A percentile compares a stretch with the other conserved stretches of the same genome.
These are phyloP conservation scores for Tragelaphus eurycerus DNA, from an alignment of 2,797 vertebrate genomes.

Conservation along the genomic window DNA sequence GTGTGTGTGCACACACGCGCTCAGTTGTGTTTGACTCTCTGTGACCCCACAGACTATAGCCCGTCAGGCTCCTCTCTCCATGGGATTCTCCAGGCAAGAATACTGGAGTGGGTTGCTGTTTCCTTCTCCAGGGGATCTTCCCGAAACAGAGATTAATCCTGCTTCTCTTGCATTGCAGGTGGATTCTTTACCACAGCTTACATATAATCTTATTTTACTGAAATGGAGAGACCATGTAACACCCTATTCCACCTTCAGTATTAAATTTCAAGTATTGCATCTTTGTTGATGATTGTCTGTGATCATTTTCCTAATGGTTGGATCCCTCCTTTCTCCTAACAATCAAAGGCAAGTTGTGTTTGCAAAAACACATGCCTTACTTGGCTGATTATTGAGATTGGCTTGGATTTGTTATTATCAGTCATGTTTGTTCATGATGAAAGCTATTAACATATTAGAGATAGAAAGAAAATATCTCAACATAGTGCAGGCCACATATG, in stretches of 20 bases:
- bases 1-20: no score
- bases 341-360: no score
- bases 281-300: not conserved
- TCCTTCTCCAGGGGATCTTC: not conserved
- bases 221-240: rapidly evolving
- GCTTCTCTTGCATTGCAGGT: not conserved
- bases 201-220: no score
- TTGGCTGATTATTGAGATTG: not conserved
- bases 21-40: not conserved
- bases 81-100: not conserved
- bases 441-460: not conserved
- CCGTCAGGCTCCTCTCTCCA: not conserved
- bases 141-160: not conserved
- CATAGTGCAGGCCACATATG: not conserved
- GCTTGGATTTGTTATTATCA: not conserved
- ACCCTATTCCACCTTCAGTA: not conserved
- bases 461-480: not conserved
- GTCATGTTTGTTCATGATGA: not conserved
- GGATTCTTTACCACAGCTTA: not conserved
- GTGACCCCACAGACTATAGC: rapidly evolving
- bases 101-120: not conserved
- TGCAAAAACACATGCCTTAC: not conserved
- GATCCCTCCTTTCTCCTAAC: not conserved
- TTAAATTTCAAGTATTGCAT: not conserved
- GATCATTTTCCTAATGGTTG: not conserved